Evolutionary conservation across 2,888 invertebrate genomes (phyloP), one percentile per base, ranked within the genome.

Genomic region (Phengaris arion): DNA sequence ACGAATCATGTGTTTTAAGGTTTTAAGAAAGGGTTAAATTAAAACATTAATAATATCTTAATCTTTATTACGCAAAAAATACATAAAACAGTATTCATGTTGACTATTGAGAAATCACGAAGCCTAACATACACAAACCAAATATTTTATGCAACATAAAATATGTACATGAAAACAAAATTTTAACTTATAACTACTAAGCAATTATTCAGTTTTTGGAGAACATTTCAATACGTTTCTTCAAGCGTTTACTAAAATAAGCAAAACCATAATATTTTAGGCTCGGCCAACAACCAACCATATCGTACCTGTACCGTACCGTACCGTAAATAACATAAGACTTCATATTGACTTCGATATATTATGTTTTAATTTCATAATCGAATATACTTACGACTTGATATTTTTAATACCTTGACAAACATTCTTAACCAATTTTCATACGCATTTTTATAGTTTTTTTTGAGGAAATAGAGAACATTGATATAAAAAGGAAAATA

Each of bases 71-170:
- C 22, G 13, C 52, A 72, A 4, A 35, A 35, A 54, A 72, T 52
- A 72, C 54, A 52, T 48, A 15, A 54, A 72, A 52, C 70, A 70
- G 48, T 51, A 72, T 52, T 54, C 52, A 13, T 22, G 10, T 22
- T 52, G 70, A 10, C 70, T 70, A 70, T 70, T 72, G 15, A 15
- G 51, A 72, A 72, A 72, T 72, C 51, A 72, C 15, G 54, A 72
- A 70, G 70, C 70, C 35, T 6, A 35, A 52, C 22, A 22, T 51
- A 22, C 70, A 52, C 52, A 70, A 22, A 48, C 69, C n/a, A 48
- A n/a, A 69, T n/a, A 6, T 68, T 46, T 68, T 69, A 69, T 35
- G 68, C 48, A 72, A 72, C 35, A 52, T 54, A 72, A 51, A 22
- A 1, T 2, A 68, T 7, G 15, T 64, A 64, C 35, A 64, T 9